Base-by-base conservation (phyloP, 23 tunicate species). In the Ciona savignyi region DNA sequence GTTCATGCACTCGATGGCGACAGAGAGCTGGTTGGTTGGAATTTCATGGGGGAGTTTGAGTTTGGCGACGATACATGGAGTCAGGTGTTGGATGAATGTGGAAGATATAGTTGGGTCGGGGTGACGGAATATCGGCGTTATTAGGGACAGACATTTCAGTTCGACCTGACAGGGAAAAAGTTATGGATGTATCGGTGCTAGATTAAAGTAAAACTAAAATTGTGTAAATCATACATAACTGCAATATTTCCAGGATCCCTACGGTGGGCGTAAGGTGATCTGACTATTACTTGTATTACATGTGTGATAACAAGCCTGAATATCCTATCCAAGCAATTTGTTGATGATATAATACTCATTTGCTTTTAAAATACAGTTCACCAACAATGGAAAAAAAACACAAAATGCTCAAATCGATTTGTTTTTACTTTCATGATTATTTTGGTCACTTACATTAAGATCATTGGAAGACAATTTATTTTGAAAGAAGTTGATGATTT, bases 61-160 rank as follows among this genome's bases (percentile, higher is more conserved):
- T n/a, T 72, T 64, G 24, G 77, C 33, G 28, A 80, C 82, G 51
- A 91, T 73, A 51, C 77, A 34, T 0, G 97, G 97, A 72, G 97
- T 83, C 83, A 91, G 70, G 51, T 85, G 83, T 67, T 84, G 89
- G 68, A 91, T 77, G 75, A 81, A 81, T 0, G 86, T 79, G 3
- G 79, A 73, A 25, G 97, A 72, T 25, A 91, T 25, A 6, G 74
- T 25, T n/a, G 68, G 62, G 28, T 85, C 77, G 4, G 74, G 35
- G 71, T 63, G 83, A 11, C 77, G 73, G 61, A 91, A 71, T 48
- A 91, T 80, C n/a, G 91, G 84, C 32, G 80, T 49, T 23, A 91
- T 71, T 1, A 84, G 25, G 15, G 81, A 66, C 60, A 77, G 3
- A 32, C 82, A 80, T 51, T 91, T 85, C 62, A 77, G 31, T 67